These are phyloP conservation scores for Sciurus carolinensis DNA, from an alignment of 2,797 vertebrate species.

Conservation along the genomic window DNA sequence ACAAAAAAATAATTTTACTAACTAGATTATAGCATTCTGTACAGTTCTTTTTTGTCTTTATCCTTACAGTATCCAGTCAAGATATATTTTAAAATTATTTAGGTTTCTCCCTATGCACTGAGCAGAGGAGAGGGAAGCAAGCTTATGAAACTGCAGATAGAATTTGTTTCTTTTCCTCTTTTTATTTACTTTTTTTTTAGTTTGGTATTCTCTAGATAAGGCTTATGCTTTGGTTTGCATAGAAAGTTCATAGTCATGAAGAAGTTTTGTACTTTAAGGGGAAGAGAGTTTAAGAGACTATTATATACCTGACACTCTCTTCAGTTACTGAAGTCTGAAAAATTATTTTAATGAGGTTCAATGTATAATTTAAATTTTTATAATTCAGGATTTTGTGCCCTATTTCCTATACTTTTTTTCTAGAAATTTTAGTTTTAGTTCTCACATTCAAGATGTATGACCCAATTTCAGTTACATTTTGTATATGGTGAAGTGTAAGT, in stretches of 20 bases:
- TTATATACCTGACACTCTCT: neutral
- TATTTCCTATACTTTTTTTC: slow-evolving; percentile 9
- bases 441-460: neutral
- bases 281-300: neutral
- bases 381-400: neutral
- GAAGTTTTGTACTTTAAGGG: neutral
- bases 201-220: neutral
- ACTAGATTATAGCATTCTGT: neutral
- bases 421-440: slow-evolving; percentile 8
- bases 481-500: neutral
- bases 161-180: neutral
- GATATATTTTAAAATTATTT: neutral
- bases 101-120: neutral
- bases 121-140: neutral
- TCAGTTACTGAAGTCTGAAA: slow-evolving; percentile 24
- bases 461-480: slow-evolving; percentile 19
- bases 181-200: neutral
- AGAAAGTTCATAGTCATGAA: neutral
- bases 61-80: neutral
- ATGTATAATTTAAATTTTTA: slow-evolving; percentile 32
- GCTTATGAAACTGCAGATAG: neutral
- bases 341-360: slow-evolving; percentile 29
- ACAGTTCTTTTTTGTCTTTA: slow-evolving; percentile 19
- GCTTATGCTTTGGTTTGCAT: neutral
- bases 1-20: slow-evolving; percentile 31